phyloP scores from a whole-genome alignment of 2,797 vertebrate species.

The Periparus ater region DNA sequence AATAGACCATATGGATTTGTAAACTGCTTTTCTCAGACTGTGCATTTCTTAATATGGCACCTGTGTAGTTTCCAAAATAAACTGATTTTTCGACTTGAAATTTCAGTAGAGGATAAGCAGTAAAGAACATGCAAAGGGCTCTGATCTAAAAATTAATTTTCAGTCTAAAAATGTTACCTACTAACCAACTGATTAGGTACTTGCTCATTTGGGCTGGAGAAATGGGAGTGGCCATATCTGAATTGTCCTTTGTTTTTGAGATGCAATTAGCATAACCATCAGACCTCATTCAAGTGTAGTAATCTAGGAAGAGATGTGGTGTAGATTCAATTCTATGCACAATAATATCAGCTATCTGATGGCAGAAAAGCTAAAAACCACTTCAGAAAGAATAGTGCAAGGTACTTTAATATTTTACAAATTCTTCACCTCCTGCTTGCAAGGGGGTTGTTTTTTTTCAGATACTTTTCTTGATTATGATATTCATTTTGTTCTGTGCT shows the following conservation, averaged over 20 bases:
- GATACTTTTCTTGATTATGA: neutral
- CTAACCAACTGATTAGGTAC: neutral
- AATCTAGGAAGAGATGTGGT: neutral
- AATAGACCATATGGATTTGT: neutral
- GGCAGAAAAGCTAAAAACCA: neutral
- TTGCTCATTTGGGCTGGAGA: neutral
- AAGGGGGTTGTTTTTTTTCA: neutral
- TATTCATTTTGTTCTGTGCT: neutral
- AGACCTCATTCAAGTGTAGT: neutral
- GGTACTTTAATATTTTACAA: neutral
- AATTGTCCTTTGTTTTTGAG: neutral
- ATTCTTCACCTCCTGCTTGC: neutral
- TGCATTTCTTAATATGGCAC: neutral
- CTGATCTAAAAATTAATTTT: neutral
- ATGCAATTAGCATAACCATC: neutral
- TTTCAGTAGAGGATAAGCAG: neutral
- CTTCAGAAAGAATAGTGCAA: neutral
- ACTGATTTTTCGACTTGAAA: neutral
- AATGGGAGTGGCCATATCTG: neutral
- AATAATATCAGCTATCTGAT: neutral
- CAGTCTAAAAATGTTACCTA: neutral
- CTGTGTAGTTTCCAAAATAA: neutral
- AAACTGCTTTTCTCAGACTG: neutral
- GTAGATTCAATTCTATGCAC: neutral
- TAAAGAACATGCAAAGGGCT: neutral